Evolutionary conservation across 2,888 invertebrate genomes (phyloP), one percentile per base, ranked within the genome.

Genomic region (Drosophila paracracens): DNA sequence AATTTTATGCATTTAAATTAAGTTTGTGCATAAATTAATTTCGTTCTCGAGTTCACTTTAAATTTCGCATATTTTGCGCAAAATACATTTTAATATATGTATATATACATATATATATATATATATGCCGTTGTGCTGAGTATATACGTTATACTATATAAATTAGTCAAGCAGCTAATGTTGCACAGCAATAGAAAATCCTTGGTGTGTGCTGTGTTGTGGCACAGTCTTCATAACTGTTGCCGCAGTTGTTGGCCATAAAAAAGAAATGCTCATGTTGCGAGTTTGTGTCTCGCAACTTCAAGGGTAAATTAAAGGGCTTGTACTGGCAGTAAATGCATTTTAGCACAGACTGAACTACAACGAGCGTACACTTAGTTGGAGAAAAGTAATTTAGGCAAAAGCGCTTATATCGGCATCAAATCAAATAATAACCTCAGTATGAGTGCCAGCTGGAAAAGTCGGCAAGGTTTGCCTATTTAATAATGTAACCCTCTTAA

Each of bases 111-210:
- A 13, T 13, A 21, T 29, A 4, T 11, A 4, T 33, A 4, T 33
- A 33, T 33, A 4, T 33, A 33, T 33, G 40, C 65, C 63, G 58
- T 64, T 60, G 56, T 10, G 13, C 21, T 13, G 60, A 52, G 66
- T 53, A 40, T 58, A 48, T 36, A 46, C 40, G 33, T 56, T 53
- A 65, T 66, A 66, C 54, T 54, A 56, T 48, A 46, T 63, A 78
- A 81, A 87, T 87, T 82, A 83, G 82, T 82, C 73, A 73, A 85
- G 86, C 83, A 88, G 80, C 88, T 88, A 84, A 80, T 74, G 85
- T 60, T 63, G 50, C 40, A 58, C 64, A 54, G 60, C 13, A 70
- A 62, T 58, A 57, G 33, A 43, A 25, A 7, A 27, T 57, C 25
- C 33, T 57, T 29, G 35, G 18, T 27, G 35, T 33, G 48, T 21